A percentile compares a stretch with the other conserved stretches of the same genome.
Conservation (phyloP, 2,113 vertebrate genomes). For the Sphyrna mokarran region DNA sequence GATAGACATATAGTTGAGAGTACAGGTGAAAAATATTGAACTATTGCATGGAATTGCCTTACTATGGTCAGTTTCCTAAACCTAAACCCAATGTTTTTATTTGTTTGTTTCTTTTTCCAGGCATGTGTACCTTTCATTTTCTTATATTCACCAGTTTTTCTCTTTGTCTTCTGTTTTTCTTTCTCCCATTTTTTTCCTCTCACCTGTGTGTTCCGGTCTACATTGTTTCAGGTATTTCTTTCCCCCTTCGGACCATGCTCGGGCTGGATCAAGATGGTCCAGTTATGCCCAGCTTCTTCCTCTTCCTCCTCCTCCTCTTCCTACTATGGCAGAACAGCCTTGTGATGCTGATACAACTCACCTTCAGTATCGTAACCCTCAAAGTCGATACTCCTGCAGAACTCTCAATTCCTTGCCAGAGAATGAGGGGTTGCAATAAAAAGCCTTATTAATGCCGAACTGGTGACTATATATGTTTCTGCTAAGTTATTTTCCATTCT, state of each 20-base stretch:
- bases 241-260: constrained; percentile 82
- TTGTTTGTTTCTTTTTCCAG: background rate
- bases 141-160: constrained; percentile 27
- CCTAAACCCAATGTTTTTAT: background rate
- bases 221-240: constrained; percentile 91
- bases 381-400: constrained; percentile 62
- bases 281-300: constrained; percentile 80
- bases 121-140: constrained; percentile 31
- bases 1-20: background rate
- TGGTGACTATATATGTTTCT: constrained; percentile 53
- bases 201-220: constrained; percentile 55
- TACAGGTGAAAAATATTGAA: constrained; percentile 14
- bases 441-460: constrained; percentile 49
- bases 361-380: constrained; percentile 69
- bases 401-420: constrained; percentile 71
- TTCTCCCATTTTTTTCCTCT: background rate
- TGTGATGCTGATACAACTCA: constrained; percentile 72
- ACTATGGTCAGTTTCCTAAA: background rate
- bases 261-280: constrained; percentile 77
- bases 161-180: constrained; percentile 42
- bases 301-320: constrained; percentile 59
- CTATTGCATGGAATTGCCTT: constrained; percentile 19
- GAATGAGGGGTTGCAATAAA: constrained; percentile 64
- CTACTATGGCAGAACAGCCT: constrained; percentile 76
- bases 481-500: constrained; percentile 46